Conservation (phyloP, 2,113 vertebrate species). For the Pelusios castaneus region DNA sequence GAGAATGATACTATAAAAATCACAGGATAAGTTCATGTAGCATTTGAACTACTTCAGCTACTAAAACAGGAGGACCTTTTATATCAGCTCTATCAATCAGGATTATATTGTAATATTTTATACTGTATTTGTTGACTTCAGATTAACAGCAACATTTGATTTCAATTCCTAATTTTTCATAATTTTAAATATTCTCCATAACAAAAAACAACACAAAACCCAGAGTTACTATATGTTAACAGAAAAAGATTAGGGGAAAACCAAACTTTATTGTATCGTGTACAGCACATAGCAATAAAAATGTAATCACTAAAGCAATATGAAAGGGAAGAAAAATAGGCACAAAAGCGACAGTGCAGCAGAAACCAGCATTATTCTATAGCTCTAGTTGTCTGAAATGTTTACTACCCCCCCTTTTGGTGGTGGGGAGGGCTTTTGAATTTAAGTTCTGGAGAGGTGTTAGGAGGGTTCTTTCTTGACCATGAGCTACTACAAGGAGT, state of each 20-base stretch:
- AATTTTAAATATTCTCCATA: background rate
- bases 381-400: background rate
- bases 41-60: background rate
- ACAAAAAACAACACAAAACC: conserved; percentile 20
- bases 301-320: background rate
- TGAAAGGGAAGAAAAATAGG: background rate
- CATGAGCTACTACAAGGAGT: background rate
- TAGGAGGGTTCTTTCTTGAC: background rate
- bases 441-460: background rate
- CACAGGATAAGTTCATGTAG: background rate
- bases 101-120: background rate
- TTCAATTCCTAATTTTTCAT: background rate
- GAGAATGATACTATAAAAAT: background rate
- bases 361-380: background rate
- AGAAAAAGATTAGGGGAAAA: conserved; percentile 1
- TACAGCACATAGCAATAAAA: background rate
- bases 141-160: background rate
- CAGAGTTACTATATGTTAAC: background rate
- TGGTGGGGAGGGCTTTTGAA: background rate
- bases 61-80: background rate
- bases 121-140: background rate
- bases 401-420: background rate
- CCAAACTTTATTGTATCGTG: background rate
- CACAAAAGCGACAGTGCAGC: background rate
- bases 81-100: background rate